Evolutionary conservation across 1,140 invertebrate genomes (phyloP), one percentile per base, ranked within the genome.

Genomic region (Tribolium castaneum): DNA sequence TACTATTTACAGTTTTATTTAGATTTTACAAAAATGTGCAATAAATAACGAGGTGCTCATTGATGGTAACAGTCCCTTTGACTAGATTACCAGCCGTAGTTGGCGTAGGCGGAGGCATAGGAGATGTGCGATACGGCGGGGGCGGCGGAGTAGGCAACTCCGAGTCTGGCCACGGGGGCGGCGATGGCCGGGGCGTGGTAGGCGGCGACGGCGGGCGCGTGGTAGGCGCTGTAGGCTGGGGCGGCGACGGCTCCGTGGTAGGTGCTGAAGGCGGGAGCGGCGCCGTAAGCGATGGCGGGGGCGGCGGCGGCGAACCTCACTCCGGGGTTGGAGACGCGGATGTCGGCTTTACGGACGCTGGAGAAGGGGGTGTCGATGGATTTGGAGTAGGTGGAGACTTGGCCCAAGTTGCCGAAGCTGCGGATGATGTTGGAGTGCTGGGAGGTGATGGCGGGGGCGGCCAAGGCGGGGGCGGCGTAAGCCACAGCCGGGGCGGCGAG

Each of bases 301-400:
- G 77, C 70, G 70, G 84, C 91, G 88, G 5, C 80, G 72, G 85
- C 83, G 9, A 87, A 80, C 14, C 88, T 88, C 3, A 90, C 49
- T 10, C 90, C 90, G 9, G 91, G 90, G 85, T 92, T 92, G 86
- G 89, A 92, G 1, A 92, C 89, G 34, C 91, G 88, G 5, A 92
- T 88, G 79, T 92, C 91, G 19, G 89, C 85, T 82, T 91, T 91
- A 82, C 90, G 90, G 35, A 90, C 90, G 82, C 90, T 92, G 19
- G 92, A 92, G 87, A 90, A 93, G 2, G 92, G 91, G 1, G 92
- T 93, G 80, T 92, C 90, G 66, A 93, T 89, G 52, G 90, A 89
- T 81, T 92, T 93, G 0, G 89, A 89, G 80, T 92, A 90, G 30
- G 90, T 90, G 3, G 92, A 91, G 13, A 93, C 87, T 85, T 91